Percentiles rank a stretch among this genome's conserved stretches.
Evolutionary conservation across 2,888 invertebrate species (phyloP).

Genomic region (Suillia variegata): DNA sequence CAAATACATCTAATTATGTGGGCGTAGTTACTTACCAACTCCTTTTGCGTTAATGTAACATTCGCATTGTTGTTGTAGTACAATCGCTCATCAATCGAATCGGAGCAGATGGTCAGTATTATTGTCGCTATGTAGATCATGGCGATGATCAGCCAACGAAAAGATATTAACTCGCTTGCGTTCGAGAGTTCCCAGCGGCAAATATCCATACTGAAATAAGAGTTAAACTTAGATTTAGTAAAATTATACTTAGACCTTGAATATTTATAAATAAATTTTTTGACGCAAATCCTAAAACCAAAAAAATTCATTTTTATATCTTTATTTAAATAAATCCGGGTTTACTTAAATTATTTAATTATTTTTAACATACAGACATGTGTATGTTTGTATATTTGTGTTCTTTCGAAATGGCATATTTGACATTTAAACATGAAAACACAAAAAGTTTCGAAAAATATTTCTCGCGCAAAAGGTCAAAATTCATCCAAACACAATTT

Average conservation of each 20-base stretch:
- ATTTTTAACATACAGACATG: no score
- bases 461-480: slow-evolving; percentile 14
- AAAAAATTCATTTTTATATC: no score
- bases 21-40: slow-evolving; percentile 49
- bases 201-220: slow-evolving; percentile 56
- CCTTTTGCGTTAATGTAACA: slow-evolving; percentile 54
- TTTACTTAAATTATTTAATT: no score
- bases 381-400: no score
- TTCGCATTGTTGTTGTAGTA: slow-evolving; percentile 56
- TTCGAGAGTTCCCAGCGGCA: slow-evolving; percentile 59
- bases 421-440: neutral
- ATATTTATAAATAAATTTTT: no score
- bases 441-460: no score
- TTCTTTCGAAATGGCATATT: no score
- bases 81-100: slow-evolving; percentile 59
- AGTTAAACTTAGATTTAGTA: no score
- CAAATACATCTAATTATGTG: no score
- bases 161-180: slow-evolving; percentile 58
- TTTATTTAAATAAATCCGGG: no score
- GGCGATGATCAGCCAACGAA: slow-evolving; percentile 61
- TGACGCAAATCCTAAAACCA: no score
- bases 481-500: slow-evolving; percentile 6
- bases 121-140: slow-evolving; percentile 62
- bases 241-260: no score
- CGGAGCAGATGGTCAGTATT: slow-evolving; percentile 60